Evolutionary conservation across 2,888 invertebrate genomes (phyloP).

Genomic region (Leucophenga maculata): DNA sequence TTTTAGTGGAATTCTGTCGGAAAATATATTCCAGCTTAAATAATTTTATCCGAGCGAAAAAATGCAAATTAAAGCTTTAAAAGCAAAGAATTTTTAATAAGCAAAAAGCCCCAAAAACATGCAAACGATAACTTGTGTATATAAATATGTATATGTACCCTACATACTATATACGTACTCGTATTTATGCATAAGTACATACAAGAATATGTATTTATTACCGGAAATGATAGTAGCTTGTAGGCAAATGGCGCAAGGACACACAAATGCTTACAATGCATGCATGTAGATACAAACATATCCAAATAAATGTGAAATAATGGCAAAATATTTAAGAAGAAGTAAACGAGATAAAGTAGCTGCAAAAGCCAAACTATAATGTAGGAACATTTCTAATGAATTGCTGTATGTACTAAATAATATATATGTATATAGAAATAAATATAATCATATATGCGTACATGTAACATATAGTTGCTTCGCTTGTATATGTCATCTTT

Average conservation of each 20-base stretch:
- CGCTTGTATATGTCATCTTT: not conserved
- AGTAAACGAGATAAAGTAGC: too few relatives aligned
- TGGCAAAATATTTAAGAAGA: too few relatives aligned
- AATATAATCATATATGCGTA: not conserved
- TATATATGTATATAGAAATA: not conserved
- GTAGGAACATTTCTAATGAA: not conserved
- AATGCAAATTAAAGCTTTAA: slow-evolving; percentile 2
- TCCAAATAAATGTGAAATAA: not conserved
- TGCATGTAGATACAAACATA: not conserved
- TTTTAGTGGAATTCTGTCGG: too few relatives aligned
- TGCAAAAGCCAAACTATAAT: not conserved
- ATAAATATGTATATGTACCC: too few relatives aligned
- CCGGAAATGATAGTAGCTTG: slow-evolving; percentile 8
- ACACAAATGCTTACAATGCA: too few relatives aligned
- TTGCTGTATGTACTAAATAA: not conserved
- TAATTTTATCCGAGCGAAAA: not conserved
- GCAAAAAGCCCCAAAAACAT: not conserved
- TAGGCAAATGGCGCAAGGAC: slow-evolving; percentile 11
- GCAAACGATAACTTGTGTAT: too few relatives aligned
- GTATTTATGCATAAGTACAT: not conserved
- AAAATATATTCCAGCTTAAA: not conserved
- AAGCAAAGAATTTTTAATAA: slow-evolving; percentile 1
- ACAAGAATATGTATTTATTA: slow-evolving; percentile 3
- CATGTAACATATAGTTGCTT: not conserved
- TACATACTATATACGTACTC: too few relatives aligned